Base-by-base conservation (phyloP, 2,113 vertebrate species). In the Toxotes chatareus region DNA sequence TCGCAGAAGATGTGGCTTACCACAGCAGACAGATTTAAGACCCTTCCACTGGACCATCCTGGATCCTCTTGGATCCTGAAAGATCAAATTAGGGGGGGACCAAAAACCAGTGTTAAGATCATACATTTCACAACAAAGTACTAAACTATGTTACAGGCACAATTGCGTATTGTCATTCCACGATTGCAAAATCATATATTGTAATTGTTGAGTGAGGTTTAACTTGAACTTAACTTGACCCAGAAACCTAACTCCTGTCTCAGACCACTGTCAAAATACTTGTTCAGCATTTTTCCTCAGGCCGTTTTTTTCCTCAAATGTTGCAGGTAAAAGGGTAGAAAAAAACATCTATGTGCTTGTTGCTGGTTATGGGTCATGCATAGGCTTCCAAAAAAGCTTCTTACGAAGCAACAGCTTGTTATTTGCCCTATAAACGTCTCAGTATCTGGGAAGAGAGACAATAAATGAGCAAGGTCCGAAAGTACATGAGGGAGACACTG, bases 31-130 rank as follows among this genome's bases (percentile, higher is more conserved):
- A 0, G 96, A 94, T 79, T 95, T 94, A 51, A 97, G 62, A 17
- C 90, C 88, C 76, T 89, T 96, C 97, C 97, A 98, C 55, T 98
- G 97, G 53, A 97, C 94, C 95, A 98, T 97, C 79, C 96, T 93
- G 36, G 97, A 98, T 3, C 97, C 97, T 78, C 95, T 94, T 60
- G 97, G 96, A 92, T 98, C 97, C 97, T 99, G 86, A 49, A 73
- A 21, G 61, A 80, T 66, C 8, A 84, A 32, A 87, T 61, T 0
- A 56, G 27, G 27, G 2, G 2, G 36, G 57, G 0, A 76, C 59
- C 3, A 74, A 10, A 73, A 67, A 40, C n/a, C 32, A 77, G 2
- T 0, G 19, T 64, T 56, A 53, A 56, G 42, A 60, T 44, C 6
- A 56, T 8, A 32, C 19, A 46, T 55, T 61, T 44, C 61, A 65